Percentiles rank a stretch among this genome's conserved stretches.
phyloP scores from a whole-genome alignment of 2,113 vertebrate species.

The Clupea harengus region DNA sequence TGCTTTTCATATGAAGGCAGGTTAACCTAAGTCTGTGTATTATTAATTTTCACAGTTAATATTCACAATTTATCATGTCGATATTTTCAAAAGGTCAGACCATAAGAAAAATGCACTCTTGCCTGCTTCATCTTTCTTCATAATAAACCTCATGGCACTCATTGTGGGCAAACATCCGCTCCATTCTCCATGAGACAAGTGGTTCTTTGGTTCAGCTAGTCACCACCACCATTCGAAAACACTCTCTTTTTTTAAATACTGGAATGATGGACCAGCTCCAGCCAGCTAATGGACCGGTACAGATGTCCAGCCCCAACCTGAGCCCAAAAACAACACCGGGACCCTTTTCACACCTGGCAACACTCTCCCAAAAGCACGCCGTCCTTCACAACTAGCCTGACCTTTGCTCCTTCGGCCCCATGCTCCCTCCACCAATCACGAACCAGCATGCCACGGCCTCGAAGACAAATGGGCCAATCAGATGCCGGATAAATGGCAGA shows the following conservation, averaged over 20 bases:
- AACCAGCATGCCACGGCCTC: neutral
- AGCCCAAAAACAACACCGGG: constrained; percentile 31
- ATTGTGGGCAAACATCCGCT: neutral
- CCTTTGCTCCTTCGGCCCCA: neutral
- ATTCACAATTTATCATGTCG: neutral
- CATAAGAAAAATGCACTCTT: neutral
- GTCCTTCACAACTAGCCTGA: constrained; percentile 9
- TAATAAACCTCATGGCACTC: neutral
- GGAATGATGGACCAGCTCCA: neutral
- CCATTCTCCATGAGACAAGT: neutral
- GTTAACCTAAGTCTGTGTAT: neutral
- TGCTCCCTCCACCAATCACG: neutral
- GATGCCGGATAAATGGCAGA: neutral
- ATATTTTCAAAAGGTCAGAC: neutral
- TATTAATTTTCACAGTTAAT: neutral
- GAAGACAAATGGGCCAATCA: constrained; percentile 11
- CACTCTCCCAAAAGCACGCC: constrained; percentile 9
- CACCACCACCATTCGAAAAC: neutral
- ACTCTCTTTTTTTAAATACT: neutral
- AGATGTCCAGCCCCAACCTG: constrained; percentile 22
- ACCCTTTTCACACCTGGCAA: constrained; percentile 12
- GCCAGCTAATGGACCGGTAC: constrained; percentile 15
- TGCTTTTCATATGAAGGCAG: neutral
- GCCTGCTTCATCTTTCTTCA: neutral
- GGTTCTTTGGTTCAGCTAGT: neutral